phyloP scores from a whole-genome alignment of 2,113 vertebrate genomes.

The Irena cyanogastra region DNA sequence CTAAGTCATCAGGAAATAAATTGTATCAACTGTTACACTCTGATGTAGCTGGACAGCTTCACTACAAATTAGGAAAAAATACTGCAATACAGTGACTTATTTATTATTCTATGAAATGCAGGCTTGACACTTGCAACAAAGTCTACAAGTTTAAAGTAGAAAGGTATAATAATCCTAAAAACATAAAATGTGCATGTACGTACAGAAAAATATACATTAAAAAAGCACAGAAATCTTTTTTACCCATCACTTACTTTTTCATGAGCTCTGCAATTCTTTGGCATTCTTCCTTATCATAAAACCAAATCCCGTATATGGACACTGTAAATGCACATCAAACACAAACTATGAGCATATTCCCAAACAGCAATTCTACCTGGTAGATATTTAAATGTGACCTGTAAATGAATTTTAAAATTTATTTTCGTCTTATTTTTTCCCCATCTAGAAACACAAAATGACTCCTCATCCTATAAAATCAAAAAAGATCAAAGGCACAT shows the following conservation, averaged over 20 bases:
- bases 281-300: slow-evolving; percentile 96
- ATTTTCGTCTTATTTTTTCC: not conserved
- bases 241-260: slow-evolving; percentile 85
- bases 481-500: not conserved
- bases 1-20: slow-evolving; percentile 8
- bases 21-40: not conserved
- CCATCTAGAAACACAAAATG: not conserved
- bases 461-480: not conserved
- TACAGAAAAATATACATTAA: not conserved
- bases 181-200: not conserved
- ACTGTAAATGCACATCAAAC: slow-evolving; percentile 78
- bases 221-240: not conserved
- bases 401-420: not conserved
- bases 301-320: slow-evolving; percentile 98
- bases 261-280: slow-evolving; percentile 92
- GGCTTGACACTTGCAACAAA: not conserved
- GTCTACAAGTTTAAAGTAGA: not conserved
- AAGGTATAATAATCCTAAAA: not conserved
- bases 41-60: not conserved
- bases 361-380: slow-evolving; percentile 7
- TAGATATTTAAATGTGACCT: not conserved
- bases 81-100: not conserved
- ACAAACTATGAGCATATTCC: slow-evolving; percentile 50
- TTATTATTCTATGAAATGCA: not conserved
- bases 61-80: not conserved